These are phyloP conservation scores for Caenorhabditis afra DNA, from an alignment of 2,888 invertebrate genomes.

Conservation along the genomic window DNA sequence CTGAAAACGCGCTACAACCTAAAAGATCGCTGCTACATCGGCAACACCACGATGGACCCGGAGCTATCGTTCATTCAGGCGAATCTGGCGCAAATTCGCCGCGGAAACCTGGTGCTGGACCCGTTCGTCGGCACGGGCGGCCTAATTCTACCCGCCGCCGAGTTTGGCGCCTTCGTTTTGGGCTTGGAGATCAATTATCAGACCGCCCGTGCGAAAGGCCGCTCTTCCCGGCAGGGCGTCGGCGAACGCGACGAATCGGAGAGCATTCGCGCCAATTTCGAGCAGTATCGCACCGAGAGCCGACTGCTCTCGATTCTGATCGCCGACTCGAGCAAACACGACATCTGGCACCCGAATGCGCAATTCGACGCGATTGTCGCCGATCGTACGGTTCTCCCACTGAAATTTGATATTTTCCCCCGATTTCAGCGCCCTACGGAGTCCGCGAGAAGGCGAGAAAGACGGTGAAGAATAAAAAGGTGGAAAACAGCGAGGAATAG, in stretches of 20 bases:
- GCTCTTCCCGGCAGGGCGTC: conserved; percentile 83
- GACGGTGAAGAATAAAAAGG: conserved; percentile 84
- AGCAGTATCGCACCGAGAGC: conserved; percentile 86
- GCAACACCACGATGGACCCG: conserved; percentile 99
- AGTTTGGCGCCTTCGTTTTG: conserved; percentile 90
- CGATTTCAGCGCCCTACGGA: conserved; percentile 96
- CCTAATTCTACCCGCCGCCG: conserved; percentile 90
- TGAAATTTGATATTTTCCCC: conserved; percentile 35
- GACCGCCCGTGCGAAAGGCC: conserved; percentile 89
- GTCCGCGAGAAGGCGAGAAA: conserved; percentile 93
- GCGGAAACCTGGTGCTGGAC: conserved; percentile 89
- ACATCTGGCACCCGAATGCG: conserved; percentile 85
- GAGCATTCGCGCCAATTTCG: conserved; percentile 90
- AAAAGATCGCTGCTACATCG: conserved; percentile 92
- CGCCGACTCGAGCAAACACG: conserved; percentile 90
- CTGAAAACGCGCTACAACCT: conserved; percentile 89
- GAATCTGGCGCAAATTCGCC: conserved; percentile 89
- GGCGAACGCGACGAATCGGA: conserved; percentile 85
- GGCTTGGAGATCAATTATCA: conserved; percentile 92
- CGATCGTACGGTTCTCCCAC: conserved; percentile 84
- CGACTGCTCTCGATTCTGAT: conserved; percentile 88
- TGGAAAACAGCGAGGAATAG: conserved; percentile 19
- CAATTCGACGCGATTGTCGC: conserved; percentile 94
- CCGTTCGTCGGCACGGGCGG: conserved; percentile 89
- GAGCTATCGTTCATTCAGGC: conserved; percentile 93